Conservation (phyloP, 2,797 vertebrate species). For the Coracias cyanogaster region DNA sequence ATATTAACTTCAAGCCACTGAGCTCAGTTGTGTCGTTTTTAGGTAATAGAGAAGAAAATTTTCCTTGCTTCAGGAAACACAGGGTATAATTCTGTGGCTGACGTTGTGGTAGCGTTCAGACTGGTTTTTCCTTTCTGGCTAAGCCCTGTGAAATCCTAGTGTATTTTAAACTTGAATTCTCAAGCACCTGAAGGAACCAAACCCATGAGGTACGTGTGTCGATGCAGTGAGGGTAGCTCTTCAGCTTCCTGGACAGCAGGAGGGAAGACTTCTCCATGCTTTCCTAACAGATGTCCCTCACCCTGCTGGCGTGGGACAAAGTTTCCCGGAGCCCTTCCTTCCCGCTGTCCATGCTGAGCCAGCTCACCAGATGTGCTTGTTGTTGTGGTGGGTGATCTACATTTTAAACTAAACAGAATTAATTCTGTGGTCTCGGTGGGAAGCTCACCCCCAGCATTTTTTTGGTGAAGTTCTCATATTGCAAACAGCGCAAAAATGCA, state of each 20-base stretch:
- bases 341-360: conserved; percentile 3
- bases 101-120: not conserved
- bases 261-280: not conserved
- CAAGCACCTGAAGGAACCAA: not conserved
- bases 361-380: not conserved
- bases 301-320: not conserved
- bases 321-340: not conserved
- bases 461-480: not conserved
- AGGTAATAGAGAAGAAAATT: conserved; percentile 37
- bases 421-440: not conserved
- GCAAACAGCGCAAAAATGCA: not conserved
- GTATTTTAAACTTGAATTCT: not conserved
- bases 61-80: conserved; percentile 40
- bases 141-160: not conserved
- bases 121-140: not conserved
- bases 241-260: not conserved
- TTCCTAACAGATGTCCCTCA: not conserved
- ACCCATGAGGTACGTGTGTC: not conserved
- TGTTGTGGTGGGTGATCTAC: not conserved
- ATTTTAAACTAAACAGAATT: not conserved
- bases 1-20: conserved; percentile 3
- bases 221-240: not conserved
- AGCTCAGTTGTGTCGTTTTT: conserved; percentile 29
- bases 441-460: not conserved
- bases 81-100: conserved; percentile 66